Conservation (phyloP, 2,888 invertebrate genomes). For the Tenthredo distinguenda region DNA sequence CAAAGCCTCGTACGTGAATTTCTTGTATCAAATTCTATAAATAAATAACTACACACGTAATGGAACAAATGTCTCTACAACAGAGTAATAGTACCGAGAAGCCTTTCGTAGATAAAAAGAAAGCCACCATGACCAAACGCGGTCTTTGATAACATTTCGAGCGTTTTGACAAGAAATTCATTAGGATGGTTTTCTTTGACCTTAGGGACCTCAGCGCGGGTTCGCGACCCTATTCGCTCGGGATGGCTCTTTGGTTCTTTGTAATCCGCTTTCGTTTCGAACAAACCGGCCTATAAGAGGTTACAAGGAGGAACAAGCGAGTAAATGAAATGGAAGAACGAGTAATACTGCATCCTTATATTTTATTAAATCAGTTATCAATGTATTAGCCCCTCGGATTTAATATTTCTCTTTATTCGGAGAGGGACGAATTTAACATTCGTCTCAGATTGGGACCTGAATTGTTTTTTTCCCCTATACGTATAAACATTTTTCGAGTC, state of each 20-base stretch:
- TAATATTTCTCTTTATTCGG: background rate
- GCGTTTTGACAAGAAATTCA: constrained; percentile 36
- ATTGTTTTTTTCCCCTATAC: background rate
- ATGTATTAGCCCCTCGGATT: background rate
- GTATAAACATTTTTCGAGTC: background rate
- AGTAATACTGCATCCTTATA: constrained; percentile 29
- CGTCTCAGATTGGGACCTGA: background rate
- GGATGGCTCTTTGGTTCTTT: constrained; percentile 36
- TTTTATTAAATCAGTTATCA: constrained; percentile 20
- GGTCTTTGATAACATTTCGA: constrained; percentile 17
- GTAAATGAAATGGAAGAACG: background rate
- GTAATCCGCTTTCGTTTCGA: constrained; percentile 38
- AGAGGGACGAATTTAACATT: background rate
- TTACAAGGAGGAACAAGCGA: background rate
- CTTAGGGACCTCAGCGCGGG: constrained; percentile 9
- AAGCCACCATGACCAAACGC: background rate
- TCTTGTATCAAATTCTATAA: background rate
- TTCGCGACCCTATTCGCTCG: background rate
- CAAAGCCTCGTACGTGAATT: background rate
- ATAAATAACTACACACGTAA: background rate
- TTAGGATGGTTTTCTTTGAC: constrained; percentile 46
- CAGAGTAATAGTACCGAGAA: background rate
- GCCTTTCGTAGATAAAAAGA: constrained; percentile 14
- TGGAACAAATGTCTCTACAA: background rate
- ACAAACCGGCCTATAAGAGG: constrained; percentile 25